phyloP scores from a whole-genome alignment of 2,797 vertebrate species.

The Pitangus sulphuratus region DNA sequence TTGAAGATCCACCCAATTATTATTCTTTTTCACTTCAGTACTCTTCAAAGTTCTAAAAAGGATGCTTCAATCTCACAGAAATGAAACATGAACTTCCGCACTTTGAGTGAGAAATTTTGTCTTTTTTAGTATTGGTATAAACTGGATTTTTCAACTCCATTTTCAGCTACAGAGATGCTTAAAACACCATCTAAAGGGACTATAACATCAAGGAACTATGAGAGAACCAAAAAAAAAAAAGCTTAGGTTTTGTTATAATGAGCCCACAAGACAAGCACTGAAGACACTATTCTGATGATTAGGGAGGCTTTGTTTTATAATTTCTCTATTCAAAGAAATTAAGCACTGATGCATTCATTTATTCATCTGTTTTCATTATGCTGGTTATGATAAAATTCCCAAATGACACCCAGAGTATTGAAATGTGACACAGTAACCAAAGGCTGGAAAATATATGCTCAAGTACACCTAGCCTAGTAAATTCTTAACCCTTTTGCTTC shows the following conservation, averaged over 20 bases:
- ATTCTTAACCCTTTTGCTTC: slow-evolving; percentile 23
- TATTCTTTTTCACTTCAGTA: background rate
- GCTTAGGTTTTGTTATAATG: background rate
- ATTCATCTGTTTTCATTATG: slow-evolving; percentile 8
- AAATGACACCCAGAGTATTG: background rate
- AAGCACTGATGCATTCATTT: background rate
- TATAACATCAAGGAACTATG: background rate
- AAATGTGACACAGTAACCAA: slow-evolving; percentile 7
- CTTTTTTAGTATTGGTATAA: slow-evolving; percentile 10
- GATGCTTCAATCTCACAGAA: background rate
- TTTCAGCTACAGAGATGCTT: background rate
- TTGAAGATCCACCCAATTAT: background rate
- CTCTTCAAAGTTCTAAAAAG: background rate
- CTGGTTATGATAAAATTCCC: background rate
- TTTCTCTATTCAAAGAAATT: background rate
- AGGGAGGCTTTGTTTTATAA: background rate
- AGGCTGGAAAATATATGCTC: slow-evolving; percentile 18
- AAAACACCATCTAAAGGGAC: background rate
- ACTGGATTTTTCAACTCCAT: background rate
- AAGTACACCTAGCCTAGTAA: background rate
- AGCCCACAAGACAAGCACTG: background rate
- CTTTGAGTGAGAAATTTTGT: background rate
- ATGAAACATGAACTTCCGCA: background rate
- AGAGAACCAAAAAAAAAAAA: background rate
- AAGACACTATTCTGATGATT: background rate